Evolutionary conservation across 1,140 invertebrate species (phyloP), one percentile per base, ranked within the genome.

Genomic region (Akabosia matsudoensis): DNA sequence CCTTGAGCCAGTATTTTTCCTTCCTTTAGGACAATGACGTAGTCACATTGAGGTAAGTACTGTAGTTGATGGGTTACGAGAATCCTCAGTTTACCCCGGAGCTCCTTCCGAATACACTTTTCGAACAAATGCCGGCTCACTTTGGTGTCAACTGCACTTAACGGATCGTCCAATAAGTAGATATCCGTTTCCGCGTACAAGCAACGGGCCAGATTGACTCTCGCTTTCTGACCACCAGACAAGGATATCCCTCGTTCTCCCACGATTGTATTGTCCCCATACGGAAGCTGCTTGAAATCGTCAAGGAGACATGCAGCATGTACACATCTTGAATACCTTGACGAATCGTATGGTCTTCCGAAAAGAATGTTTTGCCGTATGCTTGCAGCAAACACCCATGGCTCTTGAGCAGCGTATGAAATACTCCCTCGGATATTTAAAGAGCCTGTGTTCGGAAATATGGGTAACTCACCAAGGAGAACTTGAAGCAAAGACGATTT

Each of bases 1-100:
- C 75, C 75, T 56, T 72, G 37, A 26, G 75, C 67, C 45, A 76
- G 7, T 72, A 37, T 16, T 31, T 14, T 2, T 22, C 33, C 88
- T 74, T 85, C 80, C 31, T 87, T 83, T 79, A 89, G 82, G 7
- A 87, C 79, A 51, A 89, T 79, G 24, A 90, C 82, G 16, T 84
- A 64, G 82, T 89, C 87, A 72, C 85, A 86, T 30, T 85, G 78
- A 34, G 81, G 37, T 18, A 90, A 85, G 84, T 86, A 90, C 45
- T 89, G 87, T 26, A 87, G 84, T 82, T 91, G 89, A 83, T 92
- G 90, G 0, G 91, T 92, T 30, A 88, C 89, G 18, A 92, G 84
- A 10, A 90, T 85, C 4, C 86, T 83, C 2, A 86, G 87, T 78
- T 85, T 86, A 22, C 83, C 74, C 74, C 80, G 81, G 13, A 56